Evolutionary conservation across 1,140 invertebrate species (phyloP).

Genomic region (Macrotrachela quadricornifera): DNA sequence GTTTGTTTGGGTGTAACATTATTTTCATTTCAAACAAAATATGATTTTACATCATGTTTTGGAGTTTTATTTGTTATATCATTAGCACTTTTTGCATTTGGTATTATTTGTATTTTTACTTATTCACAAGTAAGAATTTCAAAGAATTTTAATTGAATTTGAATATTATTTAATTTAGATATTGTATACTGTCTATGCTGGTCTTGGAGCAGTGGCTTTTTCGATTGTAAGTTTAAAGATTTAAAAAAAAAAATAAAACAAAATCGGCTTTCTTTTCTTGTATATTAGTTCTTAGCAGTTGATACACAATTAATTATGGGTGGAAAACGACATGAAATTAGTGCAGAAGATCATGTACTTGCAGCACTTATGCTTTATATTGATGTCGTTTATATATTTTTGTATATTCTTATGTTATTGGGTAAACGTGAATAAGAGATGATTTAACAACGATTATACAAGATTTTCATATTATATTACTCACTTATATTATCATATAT

Average conservation of each 20-base stretch:
- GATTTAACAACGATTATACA: too few species aligned
- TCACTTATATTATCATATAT: too few species aligned
- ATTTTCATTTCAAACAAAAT: slow-evolving; percentile 38
- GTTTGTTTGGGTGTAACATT: slow-evolving; percentile 34
- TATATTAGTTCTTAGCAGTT: slow-evolving; percentile 43
- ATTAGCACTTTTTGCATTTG: slow-evolving; percentile 34
- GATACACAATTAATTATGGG: slow-evolving; percentile 48
- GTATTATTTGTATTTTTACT: slow-evolving; percentile 27
- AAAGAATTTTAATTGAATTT: too few species aligned
- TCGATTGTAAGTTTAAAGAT: too few species aligned
- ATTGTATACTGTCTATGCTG: slow-evolving; percentile 30
- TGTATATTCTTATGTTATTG: slow-evolving; percentile 33
- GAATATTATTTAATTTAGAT: slow-evolving; percentile 20
- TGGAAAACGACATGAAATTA: slow-evolving; percentile 38
- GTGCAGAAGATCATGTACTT: slow-evolving; percentile 42
- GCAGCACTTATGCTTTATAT: slow-evolving; percentile 41
- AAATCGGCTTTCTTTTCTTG: slow-evolving; percentile 10
- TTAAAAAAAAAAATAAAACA: too few species aligned
- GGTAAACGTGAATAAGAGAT: neutral
- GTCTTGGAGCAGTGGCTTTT: slow-evolving; percentile 24
- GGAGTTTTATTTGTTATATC: slow-evolving; percentile 31
- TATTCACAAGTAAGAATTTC: slow-evolving; percentile 2
- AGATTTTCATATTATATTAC: too few species aligned
- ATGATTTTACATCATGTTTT: slow-evolving; percentile 15
- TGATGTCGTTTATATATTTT: slow-evolving; percentile 42